Evolutionary conservation across 2,113 vertebrate species (phyloP).

Genomic region (Grammatotria lemairii): DNA sequence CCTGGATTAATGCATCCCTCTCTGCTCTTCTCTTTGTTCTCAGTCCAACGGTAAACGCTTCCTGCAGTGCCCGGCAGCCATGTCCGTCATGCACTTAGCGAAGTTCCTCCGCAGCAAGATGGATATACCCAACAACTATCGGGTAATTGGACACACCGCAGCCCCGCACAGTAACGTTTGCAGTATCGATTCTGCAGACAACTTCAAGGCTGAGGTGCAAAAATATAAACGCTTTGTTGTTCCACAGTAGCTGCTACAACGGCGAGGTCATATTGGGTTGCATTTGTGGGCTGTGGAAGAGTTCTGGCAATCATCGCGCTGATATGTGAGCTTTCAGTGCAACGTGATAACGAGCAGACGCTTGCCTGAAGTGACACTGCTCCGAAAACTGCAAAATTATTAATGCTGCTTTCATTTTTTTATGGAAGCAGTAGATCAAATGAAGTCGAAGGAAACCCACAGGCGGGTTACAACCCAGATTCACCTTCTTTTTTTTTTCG

Average conservation of each 20-base stretch:
- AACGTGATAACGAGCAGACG: neutral
- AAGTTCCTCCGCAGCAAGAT: slow-evolving; percentile 94
- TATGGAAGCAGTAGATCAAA: neutral
- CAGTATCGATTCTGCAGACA: neutral
- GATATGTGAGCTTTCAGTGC: neutral
- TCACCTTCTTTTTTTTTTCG: rapidly evolving
- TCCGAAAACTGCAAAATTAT: neutral
- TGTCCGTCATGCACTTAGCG: slow-evolving; percentile 88
- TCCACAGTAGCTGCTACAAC: neutral
- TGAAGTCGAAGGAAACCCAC: neutral
- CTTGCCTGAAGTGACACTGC: neutral
- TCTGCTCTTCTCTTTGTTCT: neutral
- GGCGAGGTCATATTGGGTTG: neutral
- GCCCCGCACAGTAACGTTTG: neutral
- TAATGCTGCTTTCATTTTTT: neutral
- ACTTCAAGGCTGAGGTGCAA: neutral
- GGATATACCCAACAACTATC: slow-evolving; percentile 90
- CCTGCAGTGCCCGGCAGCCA: slow-evolving; percentile 88
- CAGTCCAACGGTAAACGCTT: slow-evolving; percentile 83
- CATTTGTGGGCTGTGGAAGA: neutral
- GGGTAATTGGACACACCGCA: slow-evolving; percentile 61
- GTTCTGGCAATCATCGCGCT: neutral
- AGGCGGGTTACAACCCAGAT: rapidly evolving
- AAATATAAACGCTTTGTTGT: neutral
- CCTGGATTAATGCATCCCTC: neutral